These are phyloP conservation scores for Morinoia aosen DNA, from an alignment of 2,888 invertebrate species.

Conservation along the genomic window DNA sequence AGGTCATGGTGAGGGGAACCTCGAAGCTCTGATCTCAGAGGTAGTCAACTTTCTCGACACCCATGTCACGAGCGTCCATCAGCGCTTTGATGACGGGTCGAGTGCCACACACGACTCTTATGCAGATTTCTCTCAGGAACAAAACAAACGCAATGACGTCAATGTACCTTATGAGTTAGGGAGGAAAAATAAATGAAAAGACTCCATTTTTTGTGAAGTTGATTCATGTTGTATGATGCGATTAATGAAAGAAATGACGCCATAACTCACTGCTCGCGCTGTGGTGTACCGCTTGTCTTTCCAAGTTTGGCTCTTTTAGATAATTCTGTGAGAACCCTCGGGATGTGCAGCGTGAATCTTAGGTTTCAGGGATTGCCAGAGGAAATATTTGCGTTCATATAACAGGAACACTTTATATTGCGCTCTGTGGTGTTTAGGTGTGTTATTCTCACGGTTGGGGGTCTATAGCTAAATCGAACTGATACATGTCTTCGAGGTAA, in stretches of 20 bases:
- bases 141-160: slow-evolving; percentile 48
- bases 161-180: slow-evolving; percentile 23
- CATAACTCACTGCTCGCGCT: background rate
- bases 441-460: no score
- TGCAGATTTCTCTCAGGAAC: background rate
- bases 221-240: background rate
- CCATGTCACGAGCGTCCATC: background rate
- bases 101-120: background rate
- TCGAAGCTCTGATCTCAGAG: slow-evolving; percentile 23
- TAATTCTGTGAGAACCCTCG: background rate
- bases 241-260: background rate
- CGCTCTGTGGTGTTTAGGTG: background rate
- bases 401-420: background rate
- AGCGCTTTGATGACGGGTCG: background rate
- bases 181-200: background rate
- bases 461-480: no score
- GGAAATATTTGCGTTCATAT: background rate
- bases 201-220: background rate
- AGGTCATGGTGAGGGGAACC: slow-evolving; percentile 32
- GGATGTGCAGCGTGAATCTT: background rate
- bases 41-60: slow-evolving; percentile 29
- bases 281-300: background rate
- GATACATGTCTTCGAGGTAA: no score
- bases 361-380: background rate
- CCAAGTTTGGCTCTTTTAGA: background rate